Evolutionary conservation across 2,113 vertebrate species (phyloP).

Genomic region (Bothrops jararaca): DNA sequence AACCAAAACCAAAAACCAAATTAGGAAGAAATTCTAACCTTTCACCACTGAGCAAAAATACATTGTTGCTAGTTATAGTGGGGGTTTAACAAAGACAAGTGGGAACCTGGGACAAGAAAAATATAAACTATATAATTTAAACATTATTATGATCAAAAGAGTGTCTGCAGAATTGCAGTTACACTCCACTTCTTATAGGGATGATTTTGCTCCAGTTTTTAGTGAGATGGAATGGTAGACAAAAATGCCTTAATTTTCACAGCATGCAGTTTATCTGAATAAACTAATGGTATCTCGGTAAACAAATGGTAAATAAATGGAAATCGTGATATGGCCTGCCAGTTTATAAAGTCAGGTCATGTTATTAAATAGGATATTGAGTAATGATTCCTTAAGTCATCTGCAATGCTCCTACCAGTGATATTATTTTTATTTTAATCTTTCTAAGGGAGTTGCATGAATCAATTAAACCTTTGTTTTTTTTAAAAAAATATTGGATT

Average conservation of each 20-base stretch:
- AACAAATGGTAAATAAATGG: background rate
- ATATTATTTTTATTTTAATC: background rate
- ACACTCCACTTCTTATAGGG: background rate
- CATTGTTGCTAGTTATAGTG: conserved; percentile 23
- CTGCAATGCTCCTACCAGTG: background rate
- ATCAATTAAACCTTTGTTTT: background rate
- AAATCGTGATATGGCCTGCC: background rate
- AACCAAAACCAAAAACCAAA: conserved; percentile 48
- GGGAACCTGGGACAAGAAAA: conserved; percentile 32
- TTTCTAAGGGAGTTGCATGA: background rate
- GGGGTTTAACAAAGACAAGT: conserved; percentile 5
- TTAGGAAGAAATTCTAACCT: conserved; percentile 45
- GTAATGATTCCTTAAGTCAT: background rate
- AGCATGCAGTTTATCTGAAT: background rate
- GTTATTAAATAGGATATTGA: background rate
- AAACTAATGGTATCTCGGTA: background rate
- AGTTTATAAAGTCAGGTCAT: background rate
- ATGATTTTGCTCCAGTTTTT: background rate
- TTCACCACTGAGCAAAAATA: conserved; percentile 40
- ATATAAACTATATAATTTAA: conserved; percentile 36
- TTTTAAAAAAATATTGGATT: background rate
- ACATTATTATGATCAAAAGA: conserved; percentile 14
- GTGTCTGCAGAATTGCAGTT: conserved; percentile 13
- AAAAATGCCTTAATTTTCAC: conserved; percentile 13
- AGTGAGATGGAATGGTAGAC: background rate